Evolutionary conservation across 2,888 invertebrate species (phyloP).

Genomic region (Drosophila histrio): DNA sequence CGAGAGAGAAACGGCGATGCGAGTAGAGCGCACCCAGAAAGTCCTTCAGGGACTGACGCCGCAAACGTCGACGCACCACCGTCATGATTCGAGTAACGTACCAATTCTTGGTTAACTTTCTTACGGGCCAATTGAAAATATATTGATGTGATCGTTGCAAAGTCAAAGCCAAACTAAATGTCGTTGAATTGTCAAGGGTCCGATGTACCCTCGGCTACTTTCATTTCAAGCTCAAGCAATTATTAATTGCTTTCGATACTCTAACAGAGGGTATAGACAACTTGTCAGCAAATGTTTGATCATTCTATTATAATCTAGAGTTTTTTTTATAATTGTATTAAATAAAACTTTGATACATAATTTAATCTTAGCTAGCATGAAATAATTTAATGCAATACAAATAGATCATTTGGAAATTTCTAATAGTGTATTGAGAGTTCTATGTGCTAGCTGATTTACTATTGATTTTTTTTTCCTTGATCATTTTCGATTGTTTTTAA

Average conservation of each 20-base stretch:
- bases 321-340: no score
- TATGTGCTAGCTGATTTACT: not conserved
- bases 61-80: conserved; percentile 61
- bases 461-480: not conserved
- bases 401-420: not conserved
- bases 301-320: no score
- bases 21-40: conserved; percentile 60
- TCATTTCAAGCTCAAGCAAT: conserved; percentile 37
- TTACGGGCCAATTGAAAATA: not conserved
- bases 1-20: conserved; percentile 63
- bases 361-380: no score
- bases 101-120: not conserved
- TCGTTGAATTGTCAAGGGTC: conserved; percentile 35
- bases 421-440: conserved; percentile 18
- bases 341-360: no score
- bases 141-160: conserved; percentile 41
- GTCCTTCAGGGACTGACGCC: conserved; percentile 69
- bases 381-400: no score
- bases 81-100: conserved; percentile 47
- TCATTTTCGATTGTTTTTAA: conserved; percentile 38
- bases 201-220: conserved; percentile 60
- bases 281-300: no score
- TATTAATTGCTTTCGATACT: conserved; percentile 41
- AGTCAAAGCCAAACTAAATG: conserved; percentile 63
- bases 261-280: conserved; percentile 3